Evolutionary conservation across 1,140 invertebrate species (phyloP), one percentile per base, ranked within the genome.

Genomic region (Drosophila sp.): DNA sequence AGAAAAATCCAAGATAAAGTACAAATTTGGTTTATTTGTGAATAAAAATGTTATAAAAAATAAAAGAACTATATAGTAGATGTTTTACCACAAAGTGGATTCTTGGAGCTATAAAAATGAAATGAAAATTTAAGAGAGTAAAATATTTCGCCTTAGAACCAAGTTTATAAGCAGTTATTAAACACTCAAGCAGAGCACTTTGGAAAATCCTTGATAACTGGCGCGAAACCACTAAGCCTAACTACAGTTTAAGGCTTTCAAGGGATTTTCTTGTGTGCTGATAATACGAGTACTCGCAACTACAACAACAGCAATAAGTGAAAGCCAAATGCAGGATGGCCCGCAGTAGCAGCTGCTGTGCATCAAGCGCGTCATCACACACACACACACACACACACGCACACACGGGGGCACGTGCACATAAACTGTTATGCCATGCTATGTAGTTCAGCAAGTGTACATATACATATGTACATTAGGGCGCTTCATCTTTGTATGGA

Each of bases 291-390:
- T 21, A 34, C 21, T 21, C 21, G 21, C 1, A 21, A 21, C 21
- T 21, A 21, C 38, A 41, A 13, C 43, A 63, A 38, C 48, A 45
- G 45, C 34, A 57, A 81, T 50, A 40, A 53, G 45, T 43, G 11
- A 59, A 76, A 63, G 43, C 53, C 56, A 63, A 69, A 59, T 72
- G 51, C 78, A 61, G 61, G 29, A 58, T 11, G 43, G 6, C 11
- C 21, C 29, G 50, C 48, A 46, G 58, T 16, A 46, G 63, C 73
- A 54, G 36, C 73, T 56, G 73, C 76, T 84, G 77, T 72, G 69
- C 80, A 86, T 77, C 62, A 80, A 86, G 61, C 81, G 73, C 80
- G 80, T 84, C 80, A 84, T 84, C 57, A 71, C 57, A 48, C 32
- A 40, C 71, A 40, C 51, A 83, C 46, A 63, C 48, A 54, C 70